These are phyloP conservation scores for Eptesicus fuscus DNA, from an alignment of 2,113 vertebrate species.

Conservation along the genomic window DNA sequence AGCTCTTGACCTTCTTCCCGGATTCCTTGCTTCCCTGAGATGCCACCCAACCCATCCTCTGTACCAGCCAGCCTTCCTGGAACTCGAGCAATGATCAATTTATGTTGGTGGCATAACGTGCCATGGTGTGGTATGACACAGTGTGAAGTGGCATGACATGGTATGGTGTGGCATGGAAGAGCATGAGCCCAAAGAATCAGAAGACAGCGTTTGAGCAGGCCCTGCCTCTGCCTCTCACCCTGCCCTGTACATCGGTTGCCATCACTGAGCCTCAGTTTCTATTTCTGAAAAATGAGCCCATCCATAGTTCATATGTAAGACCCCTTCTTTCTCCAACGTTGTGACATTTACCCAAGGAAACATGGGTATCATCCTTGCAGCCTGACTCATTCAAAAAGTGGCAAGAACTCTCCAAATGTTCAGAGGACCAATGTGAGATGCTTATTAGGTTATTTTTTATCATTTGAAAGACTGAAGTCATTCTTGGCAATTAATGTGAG, in stretches of 20 bases:
- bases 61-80: not conserved
- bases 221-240: not conserved
- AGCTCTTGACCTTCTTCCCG: not conserved
- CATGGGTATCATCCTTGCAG: not conserved
- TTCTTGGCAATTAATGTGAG: not conserved
- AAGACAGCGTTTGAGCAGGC: not conserved
- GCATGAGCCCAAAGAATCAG: not conserved
- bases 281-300: not conserved
- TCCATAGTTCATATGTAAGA: not conserved
- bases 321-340: not conserved
- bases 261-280: not conserved
- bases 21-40: not conserved
- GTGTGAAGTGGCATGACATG: not conserved
- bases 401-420: not conserved
- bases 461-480: not conserved
- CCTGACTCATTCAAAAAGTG: not conserved
- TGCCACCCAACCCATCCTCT: not conserved
- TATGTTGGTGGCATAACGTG: not conserved
- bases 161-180: not conserved
- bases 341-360: not conserved
- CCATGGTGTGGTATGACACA: not conserved
- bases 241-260: not conserved
- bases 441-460: slow-evolving; percentile 1
- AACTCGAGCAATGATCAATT: not conserved
- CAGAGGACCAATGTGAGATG: not conserved